Base-by-base conservation (phyloP, 2,888 invertebrate genomes). In the Caenorhabditis sp. region DNA sequence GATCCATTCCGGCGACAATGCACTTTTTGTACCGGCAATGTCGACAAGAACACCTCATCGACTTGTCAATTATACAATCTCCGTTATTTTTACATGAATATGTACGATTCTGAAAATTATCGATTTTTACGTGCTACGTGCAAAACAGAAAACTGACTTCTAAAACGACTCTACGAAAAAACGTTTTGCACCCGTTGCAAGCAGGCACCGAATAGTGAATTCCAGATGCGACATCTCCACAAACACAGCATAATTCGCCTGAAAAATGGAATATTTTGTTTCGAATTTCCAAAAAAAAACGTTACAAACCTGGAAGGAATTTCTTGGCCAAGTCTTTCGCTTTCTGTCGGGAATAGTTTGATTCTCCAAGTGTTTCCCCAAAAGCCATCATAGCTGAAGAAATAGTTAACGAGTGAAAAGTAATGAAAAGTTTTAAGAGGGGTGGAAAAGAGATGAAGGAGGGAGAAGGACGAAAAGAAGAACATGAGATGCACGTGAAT, bases 41-140 rank as follows among this genome's bases (percentile, higher is more conserved):
- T 37, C 85, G 56, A 65, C 87, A 87, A 3, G 83, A 81, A 56
- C 86, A 86, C 20, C 87, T 61, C 78, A 83, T 82, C 27, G 80
- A 81, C 58, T 85, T 86, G 79, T 86, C 85, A 50, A 87, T 87
- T 22, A 82, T 79, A 68, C 87, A 87, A 39, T 86, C 79, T 0
- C 87, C 87, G 52, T 85, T 78, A 50, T 78, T 77, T 78, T 87
- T 86, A 75, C 88, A 88, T 8, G 87, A 88, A 72, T 87, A 88
- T 46, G 86, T 87, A 11, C 87, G 84, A 61, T 88, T 88, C 85
- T 85, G 75, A 55, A 76, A 50, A 26, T 50, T 30, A 24, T 22
- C 20, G 26, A 48, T 8, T 48, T 30, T 50, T 45, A 3, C 46
- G 4, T 20, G 46, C n/a, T n/a, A n/a, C n/a, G n/a, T n/a, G n/a